Evolutionary conservation across 1,140 invertebrate genomes (phyloP).

Genomic region (Drosophila bocqueti): DNA sequence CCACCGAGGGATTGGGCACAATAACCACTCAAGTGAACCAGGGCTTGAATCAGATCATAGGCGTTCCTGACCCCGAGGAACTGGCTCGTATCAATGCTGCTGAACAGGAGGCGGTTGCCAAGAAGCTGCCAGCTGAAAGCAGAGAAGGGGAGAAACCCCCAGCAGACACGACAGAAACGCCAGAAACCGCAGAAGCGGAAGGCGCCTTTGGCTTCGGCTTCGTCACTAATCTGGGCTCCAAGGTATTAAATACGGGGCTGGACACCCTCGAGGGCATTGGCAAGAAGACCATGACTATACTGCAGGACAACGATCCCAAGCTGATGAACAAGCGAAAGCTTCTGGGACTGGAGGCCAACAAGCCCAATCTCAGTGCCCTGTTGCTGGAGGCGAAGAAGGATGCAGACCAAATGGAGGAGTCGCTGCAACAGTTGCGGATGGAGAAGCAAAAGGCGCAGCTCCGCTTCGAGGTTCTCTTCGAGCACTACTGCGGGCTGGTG

Average conservation of each 20-base stretch:
- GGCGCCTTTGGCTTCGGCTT: conserved; percentile 84
- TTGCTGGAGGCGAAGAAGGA: conserved; percentile 93
- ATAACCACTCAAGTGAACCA: conserved; percentile 92
- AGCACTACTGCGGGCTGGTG: conserved; percentile 94
- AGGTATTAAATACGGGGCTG: conserved; percentile 92
- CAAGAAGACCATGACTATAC: conserved; percentile 96
- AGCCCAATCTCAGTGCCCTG: conserved; percentile 87
- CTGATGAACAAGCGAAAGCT: conserved; percentile 93
- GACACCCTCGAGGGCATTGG: conserved; percentile 96
- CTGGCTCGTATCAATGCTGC: conserved; percentile 87
- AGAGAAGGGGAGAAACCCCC: background rate
- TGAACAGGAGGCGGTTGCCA: conserved; percentile 53
- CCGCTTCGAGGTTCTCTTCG: conserved; percentile 93
- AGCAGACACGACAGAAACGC: conserved; percentile 28
- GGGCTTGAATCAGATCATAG: conserved; percentile 91
- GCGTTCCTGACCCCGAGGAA: conserved; percentile 91
- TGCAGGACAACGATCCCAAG: conserved; percentile 95
- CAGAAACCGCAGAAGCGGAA: background rate
- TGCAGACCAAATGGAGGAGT: conserved; percentile 89
- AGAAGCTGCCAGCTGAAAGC: conserved; percentile 4
- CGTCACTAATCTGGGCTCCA: conserved; percentile 89
- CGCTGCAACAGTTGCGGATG: conserved; percentile 87
- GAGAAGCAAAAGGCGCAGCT: conserved; percentile 88
- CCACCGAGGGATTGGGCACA: conserved; percentile 89
- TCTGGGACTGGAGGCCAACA: conserved; percentile 88